phyloP scores from a whole-genome alignment of 2,113 vertebrate genomes.

The Megaceryle torquata region DNA sequence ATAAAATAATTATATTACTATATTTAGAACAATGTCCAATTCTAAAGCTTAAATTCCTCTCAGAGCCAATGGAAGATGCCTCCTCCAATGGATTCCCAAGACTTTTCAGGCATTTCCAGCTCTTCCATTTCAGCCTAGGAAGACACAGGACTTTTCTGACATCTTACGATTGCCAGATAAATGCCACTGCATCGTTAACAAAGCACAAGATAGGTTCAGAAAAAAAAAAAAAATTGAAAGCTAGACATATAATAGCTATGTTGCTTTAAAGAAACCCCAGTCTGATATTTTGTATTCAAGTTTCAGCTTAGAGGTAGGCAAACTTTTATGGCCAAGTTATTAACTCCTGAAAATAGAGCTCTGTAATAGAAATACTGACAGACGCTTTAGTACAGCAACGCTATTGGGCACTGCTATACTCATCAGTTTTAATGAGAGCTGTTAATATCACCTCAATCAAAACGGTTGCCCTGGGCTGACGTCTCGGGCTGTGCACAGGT shows the following conservation, averaged over 20 bases:
- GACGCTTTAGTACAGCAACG: background rate
- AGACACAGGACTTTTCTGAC: background rate
- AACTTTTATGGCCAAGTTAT: constrained; percentile 27
- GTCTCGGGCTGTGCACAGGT: constrained; percentile 73
- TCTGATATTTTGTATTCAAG: background rate
- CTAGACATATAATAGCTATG: background rate
- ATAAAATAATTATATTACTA: background rate
- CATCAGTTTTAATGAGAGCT: constrained; percentile 72
- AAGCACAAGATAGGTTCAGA: background rate
- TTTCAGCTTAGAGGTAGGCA: constrained; percentile 13
- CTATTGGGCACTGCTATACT: constrained; percentile 25
- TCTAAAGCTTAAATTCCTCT: background rate
- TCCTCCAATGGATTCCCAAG: background rate
- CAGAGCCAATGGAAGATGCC: background rate
- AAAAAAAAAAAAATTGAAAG: background rate
- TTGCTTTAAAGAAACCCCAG: background rate
- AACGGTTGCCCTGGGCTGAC: constrained; percentile 72
- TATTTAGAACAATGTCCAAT: background rate
- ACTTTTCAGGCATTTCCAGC: background rate
- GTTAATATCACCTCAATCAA: constrained; percentile 73
- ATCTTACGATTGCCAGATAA: background rate
- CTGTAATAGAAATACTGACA: constrained; percentile 38
- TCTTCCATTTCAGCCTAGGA: background rate
- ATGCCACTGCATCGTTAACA: background rate
- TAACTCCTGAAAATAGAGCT: constrained; percentile 51